Conservation (phyloP, 2,113 vertebrate genomes). For the Lontra canadensis region DNA sequence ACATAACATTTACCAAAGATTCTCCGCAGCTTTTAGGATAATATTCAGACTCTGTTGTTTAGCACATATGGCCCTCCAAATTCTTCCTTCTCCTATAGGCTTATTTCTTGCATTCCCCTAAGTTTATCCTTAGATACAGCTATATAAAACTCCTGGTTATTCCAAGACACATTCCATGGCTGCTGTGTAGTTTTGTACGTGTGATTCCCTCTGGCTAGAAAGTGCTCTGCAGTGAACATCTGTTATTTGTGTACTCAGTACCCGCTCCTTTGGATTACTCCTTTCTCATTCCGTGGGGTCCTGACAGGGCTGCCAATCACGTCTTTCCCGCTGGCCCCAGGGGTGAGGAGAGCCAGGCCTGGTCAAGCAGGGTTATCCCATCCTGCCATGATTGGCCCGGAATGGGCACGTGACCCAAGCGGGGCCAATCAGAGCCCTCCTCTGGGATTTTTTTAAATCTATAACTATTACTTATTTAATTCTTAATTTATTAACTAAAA, state of each 20-base stretch:
- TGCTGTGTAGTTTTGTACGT: not conserved
- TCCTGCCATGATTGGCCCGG: not conserved
- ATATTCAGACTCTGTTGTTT: not conserved
- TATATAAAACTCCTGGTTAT: not conserved
- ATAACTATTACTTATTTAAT: no score
- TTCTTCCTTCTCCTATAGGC: not conserved
- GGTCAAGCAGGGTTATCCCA: not conserved
- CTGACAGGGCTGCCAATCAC: not conserved
- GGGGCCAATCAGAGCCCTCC: not conserved
- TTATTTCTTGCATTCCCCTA: not conserved
- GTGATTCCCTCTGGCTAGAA: not conserved
- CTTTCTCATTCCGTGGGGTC: not conserved
- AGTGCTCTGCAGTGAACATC: not conserved
- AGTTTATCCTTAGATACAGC: not conserved
- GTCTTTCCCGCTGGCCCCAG: not conserved
- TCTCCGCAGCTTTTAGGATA: not conserved
- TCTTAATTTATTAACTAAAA: no score
- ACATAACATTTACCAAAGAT: not conserved
- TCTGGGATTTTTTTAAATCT: not conserved
- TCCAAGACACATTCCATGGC: not conserved
- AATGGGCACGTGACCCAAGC: not conserved
- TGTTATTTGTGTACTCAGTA: not conserved
- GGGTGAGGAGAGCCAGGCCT: not conserved
- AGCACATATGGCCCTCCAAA: not conserved
- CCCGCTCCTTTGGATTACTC: not conserved